Base-by-base conservation (phyloP, 2,797 vertebrate species). In the Neopelma chrysocephalum region DNA sequence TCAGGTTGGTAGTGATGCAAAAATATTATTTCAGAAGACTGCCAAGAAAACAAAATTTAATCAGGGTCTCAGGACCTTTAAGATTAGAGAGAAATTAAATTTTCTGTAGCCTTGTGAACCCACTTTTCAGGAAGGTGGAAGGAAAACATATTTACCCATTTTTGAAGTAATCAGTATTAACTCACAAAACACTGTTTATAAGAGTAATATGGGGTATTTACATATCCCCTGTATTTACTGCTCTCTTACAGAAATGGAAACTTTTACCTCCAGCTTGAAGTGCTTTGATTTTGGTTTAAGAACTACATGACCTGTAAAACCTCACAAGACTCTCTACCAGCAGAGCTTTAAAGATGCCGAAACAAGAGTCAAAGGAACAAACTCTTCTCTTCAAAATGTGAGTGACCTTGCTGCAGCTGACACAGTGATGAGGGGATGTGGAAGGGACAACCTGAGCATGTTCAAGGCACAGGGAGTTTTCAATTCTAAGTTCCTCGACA, bases 341-440 rank as follows among this genome's bases (percentile, higher is more conserved):
- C 22, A 36, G n/a, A 82, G 76, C 31, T 72, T 91, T 57, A 32
- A 68, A 78, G 68, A 64, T 15, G 9, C 29, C 45, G 31, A 32
- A 87, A 32, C 20, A 82, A 7, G 29, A 72, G 16, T 5, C 6
- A 15, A 69, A 77, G 56, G 64, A 64, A 40, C 17, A 20, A 75
- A 75, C n/a, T 27, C 58, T 57, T 29, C 22, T 14, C 61, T 54
- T 40, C 14, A 4, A 7, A 9, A 12, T 0, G 1, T 12, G 20
- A 4, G 20, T 53, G 27, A 45, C 48, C 32, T 71, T 68, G 32
- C 61, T 83, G 64, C 84, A 87, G 87, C n/a, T 31, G 19, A 53
- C n/a, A 54, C 32, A 19, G 29, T 0, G 32, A 17, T 4, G 6
- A 21, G 57, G 48, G 9, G 3, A 11, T 2, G 27, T 7, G 60